Evolutionary conservation across 2,113 vertebrate genomes (phyloP).

Genomic region (Sylvia atricapilla): DNA sequence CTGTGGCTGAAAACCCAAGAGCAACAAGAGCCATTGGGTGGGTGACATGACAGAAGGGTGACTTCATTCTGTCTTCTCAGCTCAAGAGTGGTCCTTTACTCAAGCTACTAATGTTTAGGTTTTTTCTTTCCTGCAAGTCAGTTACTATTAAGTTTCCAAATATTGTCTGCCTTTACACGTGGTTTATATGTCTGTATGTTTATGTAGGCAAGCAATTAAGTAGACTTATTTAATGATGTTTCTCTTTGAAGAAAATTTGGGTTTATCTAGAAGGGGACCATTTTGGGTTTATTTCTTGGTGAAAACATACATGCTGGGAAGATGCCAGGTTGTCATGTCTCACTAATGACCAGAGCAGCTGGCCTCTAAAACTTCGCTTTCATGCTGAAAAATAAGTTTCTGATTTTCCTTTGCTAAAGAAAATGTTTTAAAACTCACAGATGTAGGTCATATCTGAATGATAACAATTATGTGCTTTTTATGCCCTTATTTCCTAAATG

Average conservation of each 20-base stretch:
- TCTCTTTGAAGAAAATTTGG: background rate
- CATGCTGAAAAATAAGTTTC: background rate
- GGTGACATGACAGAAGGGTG: background rate
- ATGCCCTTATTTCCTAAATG: accelerated
- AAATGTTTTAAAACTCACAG: background rate
- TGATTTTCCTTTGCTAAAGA: background rate
- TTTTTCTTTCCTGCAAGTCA: background rate
- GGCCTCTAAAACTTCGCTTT: background rate
- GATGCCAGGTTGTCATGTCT: background rate
- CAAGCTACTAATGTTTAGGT: background rate
- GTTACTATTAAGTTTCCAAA: background rate
- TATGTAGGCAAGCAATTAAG: background rate
- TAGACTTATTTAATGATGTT: background rate
- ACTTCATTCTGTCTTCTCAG: background rate
- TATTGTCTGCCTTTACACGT: background rate
- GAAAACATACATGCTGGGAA: background rate
- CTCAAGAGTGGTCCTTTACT: background rate
- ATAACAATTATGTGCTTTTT: background rate
- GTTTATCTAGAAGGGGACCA: background rate
- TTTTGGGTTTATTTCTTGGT: background rate
- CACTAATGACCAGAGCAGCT: background rate
- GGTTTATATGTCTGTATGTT: background rate
- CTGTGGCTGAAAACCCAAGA: background rate
- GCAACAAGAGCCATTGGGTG: background rate
- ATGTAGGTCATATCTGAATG: background rate